These are phyloP conservation scores for Acrossocheilus wenchowensis DNA, from an alignment of 2,797 vertebrate species.

Conservation along the genomic window DNA sequence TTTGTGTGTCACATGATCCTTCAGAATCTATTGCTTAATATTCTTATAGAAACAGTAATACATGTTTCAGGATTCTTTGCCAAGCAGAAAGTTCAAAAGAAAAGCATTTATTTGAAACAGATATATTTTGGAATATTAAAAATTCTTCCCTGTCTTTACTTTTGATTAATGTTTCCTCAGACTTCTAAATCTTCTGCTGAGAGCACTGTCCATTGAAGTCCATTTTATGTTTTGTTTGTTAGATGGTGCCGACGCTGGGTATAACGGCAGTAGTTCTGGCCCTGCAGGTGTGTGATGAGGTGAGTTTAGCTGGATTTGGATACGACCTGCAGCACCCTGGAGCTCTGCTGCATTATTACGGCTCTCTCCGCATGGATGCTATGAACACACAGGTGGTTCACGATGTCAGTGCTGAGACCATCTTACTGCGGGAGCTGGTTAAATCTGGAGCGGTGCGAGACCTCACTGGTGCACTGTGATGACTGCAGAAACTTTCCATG, in stretches of 20 bases:
- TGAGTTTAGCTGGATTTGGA: constrained; percentile 82
- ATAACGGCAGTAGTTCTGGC: constrained; percentile 78
- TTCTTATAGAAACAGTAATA: not conserved
- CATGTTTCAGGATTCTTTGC: no score
- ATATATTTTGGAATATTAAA: no score
- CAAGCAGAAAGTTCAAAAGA: no score
- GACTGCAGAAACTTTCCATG: not conserved
- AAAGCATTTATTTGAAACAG: no score
- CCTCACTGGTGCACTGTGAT: constrained; percentile 75
- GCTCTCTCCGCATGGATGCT: constrained; percentile 73
- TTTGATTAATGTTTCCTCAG: no score
- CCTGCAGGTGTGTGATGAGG: constrained; percentile 82
- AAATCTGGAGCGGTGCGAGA: constrained; percentile 75
- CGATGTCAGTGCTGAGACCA: constrained; percentile 78
- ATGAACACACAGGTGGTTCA: constrained; percentile 82
- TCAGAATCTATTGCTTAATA: not conserved
- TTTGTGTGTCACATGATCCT: not conserved
- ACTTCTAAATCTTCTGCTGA: not conserved
- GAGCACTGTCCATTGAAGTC: not conserved
- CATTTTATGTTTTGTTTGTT: constrained; percentile 25
- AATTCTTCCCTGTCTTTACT: no score
- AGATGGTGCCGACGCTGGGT: constrained; percentile 79
- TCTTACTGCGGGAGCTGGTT: constrained; percentile 79
- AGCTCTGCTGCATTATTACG: constrained; percentile 82
- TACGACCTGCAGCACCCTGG: constrained; percentile 79